Percentiles rank a stretch among this genome's conserved stretches.
Conservation (phyloP, 2,797 vertebrate species). For the Saxicola maurus region DNA sequence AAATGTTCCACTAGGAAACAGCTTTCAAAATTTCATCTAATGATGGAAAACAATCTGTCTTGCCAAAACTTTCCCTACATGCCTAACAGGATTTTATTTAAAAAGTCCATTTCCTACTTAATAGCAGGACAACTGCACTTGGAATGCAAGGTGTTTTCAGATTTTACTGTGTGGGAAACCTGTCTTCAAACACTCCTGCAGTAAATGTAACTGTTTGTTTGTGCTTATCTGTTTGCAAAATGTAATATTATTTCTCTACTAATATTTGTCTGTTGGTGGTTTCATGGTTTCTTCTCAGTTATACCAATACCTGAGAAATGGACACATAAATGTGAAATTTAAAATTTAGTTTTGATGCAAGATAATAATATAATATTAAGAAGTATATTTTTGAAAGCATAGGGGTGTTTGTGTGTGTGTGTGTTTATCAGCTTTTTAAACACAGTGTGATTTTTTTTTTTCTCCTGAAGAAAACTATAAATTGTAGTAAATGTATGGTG, state of each 20-base stretch:
- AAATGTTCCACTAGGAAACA: slow-evolving; percentile 4
- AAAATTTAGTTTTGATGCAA: neutral
- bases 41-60: neutral
- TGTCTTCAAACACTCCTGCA: neutral
- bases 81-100: neutral
- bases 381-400: neutral
- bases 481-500: neutral
- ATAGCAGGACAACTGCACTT: neutral
- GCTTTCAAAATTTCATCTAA: slow-evolving; percentile 1
- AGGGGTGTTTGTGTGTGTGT: neutral
- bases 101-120: neutral
- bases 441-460: neutral
- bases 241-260: neutral
- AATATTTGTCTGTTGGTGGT: neutral
- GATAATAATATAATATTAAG: neutral
- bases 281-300: neutral
- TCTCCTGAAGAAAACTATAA: neutral
- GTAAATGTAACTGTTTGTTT: neutral
- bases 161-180: neutral
- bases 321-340: neutral
- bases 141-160: neutral
- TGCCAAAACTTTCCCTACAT: neutral
- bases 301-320: neutral
- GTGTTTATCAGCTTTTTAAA: neutral
- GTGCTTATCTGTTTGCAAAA: neutral